phyloP scores from a whole-genome alignment of 2,113 vertebrate species.

The Cygnus atratus region DNA sequence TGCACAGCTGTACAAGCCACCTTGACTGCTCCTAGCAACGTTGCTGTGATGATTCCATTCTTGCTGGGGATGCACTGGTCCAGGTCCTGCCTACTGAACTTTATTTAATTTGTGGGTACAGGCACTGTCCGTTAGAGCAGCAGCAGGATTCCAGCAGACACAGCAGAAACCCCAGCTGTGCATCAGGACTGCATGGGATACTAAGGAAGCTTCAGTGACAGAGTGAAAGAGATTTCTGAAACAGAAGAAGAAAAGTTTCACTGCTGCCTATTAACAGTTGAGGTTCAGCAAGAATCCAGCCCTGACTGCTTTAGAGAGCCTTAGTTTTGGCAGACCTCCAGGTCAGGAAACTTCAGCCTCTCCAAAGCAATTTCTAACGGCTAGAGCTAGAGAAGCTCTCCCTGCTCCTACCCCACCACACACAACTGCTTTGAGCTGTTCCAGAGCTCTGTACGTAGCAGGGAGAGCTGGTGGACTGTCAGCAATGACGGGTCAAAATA shows the following conservation, averaged over 20 bases:
- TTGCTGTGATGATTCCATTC: background rate
- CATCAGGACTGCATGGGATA: background rate
- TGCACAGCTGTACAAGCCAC: background rate
- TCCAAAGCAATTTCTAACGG: background rate
- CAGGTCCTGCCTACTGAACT: background rate
- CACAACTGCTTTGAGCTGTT: background rate
- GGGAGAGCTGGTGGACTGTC: background rate
- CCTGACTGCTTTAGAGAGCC: background rate
- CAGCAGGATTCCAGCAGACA: background rate
- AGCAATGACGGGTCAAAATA: background rate
- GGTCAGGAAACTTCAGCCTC: background rate
- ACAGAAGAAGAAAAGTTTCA: background rate
- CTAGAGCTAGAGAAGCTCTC: background rate
- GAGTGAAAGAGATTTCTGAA: background rate
- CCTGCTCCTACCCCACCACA: background rate
- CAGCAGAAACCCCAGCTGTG: background rate
- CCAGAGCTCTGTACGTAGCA: background rate
- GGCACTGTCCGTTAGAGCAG: background rate
- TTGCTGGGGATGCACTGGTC: background rate
- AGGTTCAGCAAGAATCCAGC: background rate
- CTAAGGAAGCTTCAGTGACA: background rate
- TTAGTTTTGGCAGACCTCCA: background rate
- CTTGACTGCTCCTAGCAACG: background rate
- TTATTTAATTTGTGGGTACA: background rate
- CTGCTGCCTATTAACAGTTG: background rate